Base-by-base conservation (phyloP, 2,888 invertebrate species). In the Dolichomitus sp. region DNA sequence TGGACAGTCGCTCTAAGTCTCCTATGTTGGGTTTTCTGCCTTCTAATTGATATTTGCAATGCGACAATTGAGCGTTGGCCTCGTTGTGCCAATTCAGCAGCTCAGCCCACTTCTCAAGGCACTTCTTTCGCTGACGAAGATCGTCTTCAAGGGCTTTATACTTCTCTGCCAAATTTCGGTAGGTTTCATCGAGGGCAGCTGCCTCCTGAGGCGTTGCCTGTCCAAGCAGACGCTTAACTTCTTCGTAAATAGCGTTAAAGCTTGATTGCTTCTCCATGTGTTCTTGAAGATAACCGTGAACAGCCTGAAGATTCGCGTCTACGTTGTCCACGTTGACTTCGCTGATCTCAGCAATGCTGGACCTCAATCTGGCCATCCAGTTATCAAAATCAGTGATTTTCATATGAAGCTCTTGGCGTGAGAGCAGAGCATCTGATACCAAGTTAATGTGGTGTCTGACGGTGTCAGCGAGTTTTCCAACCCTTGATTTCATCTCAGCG, bases 271-370 rank as follows among this genome's bases (percentile, higher is more conserved):
- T 97, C 59, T 98, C 97, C 1, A 97, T 96, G 91, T 98, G 97
- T 90, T 99, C 98, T 93, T 97, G 97, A 74, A 97, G 94, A 30
- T 98, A 94, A 0, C 96, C 96, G 92, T 98, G 97, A 87, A 98
- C 96, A 0, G 96, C 96, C 90, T 98, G 97, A 12, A 98, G 93
- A 45, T 96, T 96, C 0, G 96, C 95, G 88, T 98, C 97, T 0
- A 98, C 97, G 91, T 97, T 97, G 89, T 98, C 97, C 0, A 97
- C 95, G 86, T 96, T 96, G 0, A 99, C 96, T 92, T 97, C 97
- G 91, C 97, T 97, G 74, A 97, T 96, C 88, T 97, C 96, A 61
- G 96, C 96, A 27, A 97, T 95, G 88, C 97, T 97, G 42, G 95
- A 95, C 85, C 96, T 95, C 78, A 98, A 95, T 70, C 96, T 95